These are phyloP conservation scores for Zeuzera pyrina DNA, from an alignment of 2,888 invertebrate species.

Conservation along the genomic window DNA sequence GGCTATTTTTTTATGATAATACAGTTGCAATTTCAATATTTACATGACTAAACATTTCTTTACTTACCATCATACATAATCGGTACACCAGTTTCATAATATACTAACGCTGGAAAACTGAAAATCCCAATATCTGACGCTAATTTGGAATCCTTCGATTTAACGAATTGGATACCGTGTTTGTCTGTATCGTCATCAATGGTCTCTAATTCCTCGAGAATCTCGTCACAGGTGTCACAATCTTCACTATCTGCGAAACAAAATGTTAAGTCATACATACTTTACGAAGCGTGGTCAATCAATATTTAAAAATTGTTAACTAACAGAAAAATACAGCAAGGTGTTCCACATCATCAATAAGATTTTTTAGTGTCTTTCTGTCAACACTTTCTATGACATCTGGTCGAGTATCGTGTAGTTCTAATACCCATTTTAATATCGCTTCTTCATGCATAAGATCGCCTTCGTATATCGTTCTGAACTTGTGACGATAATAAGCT, in stretches of 20 bases:
- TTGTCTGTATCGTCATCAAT: slow-evolving; percentile 95
- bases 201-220: slow-evolving; percentile 90
- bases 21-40: too few species aligned
- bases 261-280: neutral
- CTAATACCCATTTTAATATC: slow-evolving; percentile 91
- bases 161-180: slow-evolving; percentile 94
- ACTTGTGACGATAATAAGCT: slow-evolving; percentile 90
- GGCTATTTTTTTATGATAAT: neutral
- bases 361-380: slow-evolving; percentile 88
- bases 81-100: slow-evolving; percentile 94
- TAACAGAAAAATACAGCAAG: slow-evolving; percentile 94
- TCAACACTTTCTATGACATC: slow-evolving; percentile 94
- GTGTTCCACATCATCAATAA: slow-evolving; percentile 92
- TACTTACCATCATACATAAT: slow-evolving; percentile 95
- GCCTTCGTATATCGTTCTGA: slow-evolving; percentile 89
- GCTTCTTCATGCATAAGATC: slow-evolving; percentile 94
- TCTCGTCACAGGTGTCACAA: slow-evolving; percentile 87
- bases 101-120: slow-evolving; percentile 92
- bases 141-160: slow-evolving; percentile 90
- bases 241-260: slow-evolving; percentile 80
- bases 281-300: too few species aligned
- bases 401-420: slow-evolving; percentile 86
- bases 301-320: too few species aligned
- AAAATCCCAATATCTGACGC: slow-evolving; percentile 94
- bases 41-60: too few species aligned